These are phyloP conservation scores for Drosophila mauritiana DNA, from an alignment of 1,140 invertebrate genomes.

Conservation along the genomic window DNA sequence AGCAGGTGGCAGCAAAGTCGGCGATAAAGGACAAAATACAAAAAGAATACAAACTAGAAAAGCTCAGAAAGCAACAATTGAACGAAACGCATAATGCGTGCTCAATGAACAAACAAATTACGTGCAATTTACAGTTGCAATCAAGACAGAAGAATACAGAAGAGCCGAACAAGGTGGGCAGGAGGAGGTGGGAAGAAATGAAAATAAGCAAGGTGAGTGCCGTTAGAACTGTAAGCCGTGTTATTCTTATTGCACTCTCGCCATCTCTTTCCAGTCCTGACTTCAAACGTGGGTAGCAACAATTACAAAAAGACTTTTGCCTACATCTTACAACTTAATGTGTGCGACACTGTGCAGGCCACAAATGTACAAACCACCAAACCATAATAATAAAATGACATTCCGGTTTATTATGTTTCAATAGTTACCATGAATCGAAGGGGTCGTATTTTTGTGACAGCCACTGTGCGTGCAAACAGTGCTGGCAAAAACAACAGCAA, in stretches of 20 bases:
- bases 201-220: slow-evolving; percentile 23
- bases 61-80: slow-evolving; percentile 40
- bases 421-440: background rate
- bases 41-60: slow-evolving; percentile 17
- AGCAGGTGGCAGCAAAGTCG: slow-evolving; percentile 21
- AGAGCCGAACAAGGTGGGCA: background rate
- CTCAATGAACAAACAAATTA: slow-evolving; percentile 56
- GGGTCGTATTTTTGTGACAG: background rate
- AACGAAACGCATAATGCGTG: slow-evolving; percentile 45
- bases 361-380: slow-evolving; percentile 1
- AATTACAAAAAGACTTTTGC: slow-evolving; percentile 27
- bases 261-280: background rate
- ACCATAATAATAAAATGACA: background rate
- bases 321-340: slow-evolving; percentile 11
- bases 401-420: background rate
- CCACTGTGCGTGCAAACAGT: slow-evolving; percentile 10
- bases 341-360: slow-evolving; percentile 12
- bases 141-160: slow-evolving; percentile 29
- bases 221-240: slow-evolving; percentile 55
- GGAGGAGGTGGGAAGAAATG: background rate
- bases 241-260: slow-evolving; percentile 39
- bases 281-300: slow-evolving; percentile 40
- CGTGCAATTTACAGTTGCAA: slow-evolving; percentile 41
- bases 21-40: slow-evolving; percentile 47
- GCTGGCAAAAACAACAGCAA: slow-evolving; percentile 12